Percentiles rank a stretch among this genome's conserved stretches.
Evolutionary conservation across 2,888 invertebrate genomes (phyloP).

Genomic region (Leptura quadrifasciata): DNA sequence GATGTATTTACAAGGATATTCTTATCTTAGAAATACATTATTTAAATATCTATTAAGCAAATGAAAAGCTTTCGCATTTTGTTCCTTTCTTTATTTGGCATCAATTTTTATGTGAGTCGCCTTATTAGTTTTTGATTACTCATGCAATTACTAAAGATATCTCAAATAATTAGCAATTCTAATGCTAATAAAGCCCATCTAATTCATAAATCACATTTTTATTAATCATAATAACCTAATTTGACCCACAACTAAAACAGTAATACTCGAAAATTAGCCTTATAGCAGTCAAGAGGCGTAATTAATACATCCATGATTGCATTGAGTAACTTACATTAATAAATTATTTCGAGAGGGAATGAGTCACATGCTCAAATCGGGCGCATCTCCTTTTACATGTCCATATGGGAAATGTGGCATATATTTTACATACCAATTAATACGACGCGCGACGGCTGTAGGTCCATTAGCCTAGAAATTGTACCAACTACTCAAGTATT

Average conservation of each 20-base stretch:
- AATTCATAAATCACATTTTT: not conserved
- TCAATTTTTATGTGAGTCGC: not conserved
- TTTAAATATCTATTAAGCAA: too few relatives aligned
- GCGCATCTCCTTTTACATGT: not conserved
- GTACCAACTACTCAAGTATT: not conserved
- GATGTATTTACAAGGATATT: too few relatives aligned
- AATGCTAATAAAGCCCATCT: not conserved
- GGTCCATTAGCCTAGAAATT: not conserved
- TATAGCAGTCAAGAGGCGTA: not conserved
- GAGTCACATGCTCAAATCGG: not conserved
- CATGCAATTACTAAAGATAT: not conserved
- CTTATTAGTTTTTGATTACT: not conserved
- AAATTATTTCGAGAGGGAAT: not conserved
- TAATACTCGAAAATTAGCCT: not conserved
- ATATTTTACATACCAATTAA: slow-evolving; percentile 4
- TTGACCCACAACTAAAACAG: not conserved
- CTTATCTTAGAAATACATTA: too few relatives aligned
- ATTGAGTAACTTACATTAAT: slow-evolving; percentile 1
- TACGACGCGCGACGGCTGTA: not conserved
- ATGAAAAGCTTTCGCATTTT: too few relatives aligned
- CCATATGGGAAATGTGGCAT: slow-evolving; percentile 4
- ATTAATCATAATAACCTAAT: not conserved
- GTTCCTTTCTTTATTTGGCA: not conserved
- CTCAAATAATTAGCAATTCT: not conserved
- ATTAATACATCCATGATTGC: not conserved